A percentile compares a stretch with the other conserved stretches of the same genome.
These are phyloP conservation scores for Tetanocera ferruginea DNA, from an alignment of 2,888 invertebrate species.

Conservation along the genomic window DNA sequence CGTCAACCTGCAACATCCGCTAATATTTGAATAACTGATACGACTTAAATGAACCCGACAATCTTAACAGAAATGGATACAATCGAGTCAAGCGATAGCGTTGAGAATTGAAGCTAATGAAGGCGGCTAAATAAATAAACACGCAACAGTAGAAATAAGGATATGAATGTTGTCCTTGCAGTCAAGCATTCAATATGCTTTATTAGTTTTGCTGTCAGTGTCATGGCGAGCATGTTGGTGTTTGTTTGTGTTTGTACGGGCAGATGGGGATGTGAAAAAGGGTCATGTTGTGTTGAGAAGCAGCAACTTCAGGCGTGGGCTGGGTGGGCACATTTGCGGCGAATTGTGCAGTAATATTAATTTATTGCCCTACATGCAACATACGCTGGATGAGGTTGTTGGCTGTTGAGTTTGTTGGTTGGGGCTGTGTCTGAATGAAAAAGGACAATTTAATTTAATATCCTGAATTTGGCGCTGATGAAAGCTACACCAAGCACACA, in stretches of 20 bases:
- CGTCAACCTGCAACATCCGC: too few relatives aligned
- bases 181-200: constrained; percentile 32
- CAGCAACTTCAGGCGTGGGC: not conserved
- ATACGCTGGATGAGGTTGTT: constrained; percentile 6
- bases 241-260: not conserved
- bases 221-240: not conserved
- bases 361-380: constrained; percentile 39
- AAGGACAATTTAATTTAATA: constrained; percentile 67
- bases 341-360: constrained; percentile 47
- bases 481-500: constrained; percentile 24
- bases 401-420: too few relatives aligned
- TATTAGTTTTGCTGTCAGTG: constrained; percentile 34
- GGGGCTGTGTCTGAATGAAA: constrained; percentile 59
- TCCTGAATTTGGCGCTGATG: constrained; percentile 48
- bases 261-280: not conserved
- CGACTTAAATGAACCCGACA: not conserved
- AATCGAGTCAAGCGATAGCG: constrained; percentile 17
- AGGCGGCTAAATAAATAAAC: constrained; percentile 26
- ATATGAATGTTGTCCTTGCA: constrained; percentile 31
- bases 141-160: constrained; percentile 32
- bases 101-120: constrained; percentile 20
- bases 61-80: constrained; percentile 21
- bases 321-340: constrained; percentile 7
- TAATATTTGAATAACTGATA: constrained; percentile 8
- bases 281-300: not conserved